These are phyloP conservation scores for Trochalopteron elliotii DNA, from an alignment of 2,113 vertebrate species.

Conservation along the genomic window DNA sequence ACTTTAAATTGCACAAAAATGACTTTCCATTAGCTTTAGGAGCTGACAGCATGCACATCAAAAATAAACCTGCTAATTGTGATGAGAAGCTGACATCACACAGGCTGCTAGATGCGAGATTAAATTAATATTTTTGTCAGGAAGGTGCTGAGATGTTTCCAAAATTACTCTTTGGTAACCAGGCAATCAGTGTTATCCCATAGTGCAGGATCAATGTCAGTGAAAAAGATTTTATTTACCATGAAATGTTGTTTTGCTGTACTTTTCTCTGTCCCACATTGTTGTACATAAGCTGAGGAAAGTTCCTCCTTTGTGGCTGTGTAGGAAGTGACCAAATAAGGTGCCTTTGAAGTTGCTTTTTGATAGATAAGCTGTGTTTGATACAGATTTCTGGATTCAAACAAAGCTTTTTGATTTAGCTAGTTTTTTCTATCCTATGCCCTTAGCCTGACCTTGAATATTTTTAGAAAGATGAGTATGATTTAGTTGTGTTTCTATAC, in stretches of 20 bases:
- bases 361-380: neutral
- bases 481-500: neutral
- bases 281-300: neutral
- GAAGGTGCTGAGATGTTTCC: neutral
- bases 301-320: neutral
- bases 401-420: neutral
- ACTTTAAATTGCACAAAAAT: slow-evolving; percentile 23
- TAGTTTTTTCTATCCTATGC: neutral
- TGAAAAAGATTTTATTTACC: neutral
- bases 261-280: neutral
- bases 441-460: neutral
- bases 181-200: neutral
- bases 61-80: slow-evolving; percentile 17
- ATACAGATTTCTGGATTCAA: neutral
- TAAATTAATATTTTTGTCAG: neutral
- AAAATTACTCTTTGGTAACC: neutral
- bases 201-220: neutral
- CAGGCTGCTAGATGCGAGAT: neutral
- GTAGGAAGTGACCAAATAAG: neutral
- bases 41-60: slow-evolving; percentile 7
- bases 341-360: neutral
- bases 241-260: neutral
- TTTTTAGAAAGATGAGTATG: neutral
- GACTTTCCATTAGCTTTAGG: slow-evolving; percentile 26
- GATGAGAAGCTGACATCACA: slow-evolving; percentile 11